Base-by-base conservation (phyloP, 2,888 invertebrate genomes). In the Synanthedon tipuliformis region DNA sequence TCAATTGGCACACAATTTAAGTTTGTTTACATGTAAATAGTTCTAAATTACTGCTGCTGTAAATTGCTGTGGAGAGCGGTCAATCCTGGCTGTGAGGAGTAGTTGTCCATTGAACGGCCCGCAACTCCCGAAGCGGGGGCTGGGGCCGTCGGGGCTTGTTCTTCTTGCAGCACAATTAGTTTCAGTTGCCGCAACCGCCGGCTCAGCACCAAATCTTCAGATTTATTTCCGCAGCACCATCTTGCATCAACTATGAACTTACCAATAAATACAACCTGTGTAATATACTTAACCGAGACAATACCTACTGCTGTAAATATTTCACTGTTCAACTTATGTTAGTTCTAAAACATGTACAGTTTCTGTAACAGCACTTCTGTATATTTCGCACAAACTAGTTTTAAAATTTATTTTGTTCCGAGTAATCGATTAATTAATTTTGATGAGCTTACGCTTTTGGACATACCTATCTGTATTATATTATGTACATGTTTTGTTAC, bases 111-210 rank as follows among this genome's bases (percentile, higher is more conserved):
- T 74, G 82, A 80, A 75, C 78, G 75, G 74, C 67, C 64, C 68
- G 61, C 67, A 60, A 66, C 52, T 54, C 54, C 53, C 50, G 15
- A n/a, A n/a, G 45, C 40, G 50, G 53, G 49, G 41, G 40, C 50
- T 50, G 45, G 54, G 50, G 52, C 50, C 51, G 52, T 63, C 72
- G 76, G 78, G 79, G 90, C 90, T 90, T 91, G 87, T 90, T 90
- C 89, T 89, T 89, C 90, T 89, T 90, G 86, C 90, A 91, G 91
- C 90, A 91, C 92, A 89, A 88, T 91, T 91, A 89, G 84, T 91
- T 91, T 91, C 78, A 90, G 90, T 91, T 91, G 91, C 91, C 80
- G 88, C 85, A 81, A 78, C 75, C 82, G 84, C 79, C 83, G 82
- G 78, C 82, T 82, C 81, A 75, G 85, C 86, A 84, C 85, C 74